Conservation (phyloP, 2,888 invertebrate genomes). For the Eupithecia centaureata region DNA sequence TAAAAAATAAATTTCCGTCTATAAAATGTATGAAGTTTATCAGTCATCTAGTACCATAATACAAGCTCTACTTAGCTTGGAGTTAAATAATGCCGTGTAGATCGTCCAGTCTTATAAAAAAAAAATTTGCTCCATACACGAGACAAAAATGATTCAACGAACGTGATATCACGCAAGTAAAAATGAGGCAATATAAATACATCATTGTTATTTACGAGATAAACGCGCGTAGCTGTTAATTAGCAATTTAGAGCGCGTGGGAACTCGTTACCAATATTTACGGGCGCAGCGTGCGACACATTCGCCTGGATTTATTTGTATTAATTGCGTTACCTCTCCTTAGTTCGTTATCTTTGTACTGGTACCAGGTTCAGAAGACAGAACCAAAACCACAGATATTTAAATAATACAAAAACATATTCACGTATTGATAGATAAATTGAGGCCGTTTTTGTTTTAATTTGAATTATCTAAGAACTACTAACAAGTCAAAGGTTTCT, state of each 20-base stretch:
- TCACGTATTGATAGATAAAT: no score
- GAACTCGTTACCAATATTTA: constrained; percentile 13
- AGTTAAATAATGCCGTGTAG: no score
- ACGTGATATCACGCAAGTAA: neutral
- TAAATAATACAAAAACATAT: no score
- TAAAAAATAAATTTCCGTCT: no score
- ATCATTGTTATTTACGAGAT: neutral
- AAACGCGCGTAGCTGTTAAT: constrained; percentile 3
- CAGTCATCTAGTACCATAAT: no score
- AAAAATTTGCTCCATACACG: no score
- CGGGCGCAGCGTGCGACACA: neutral
- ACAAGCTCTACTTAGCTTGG: no score
- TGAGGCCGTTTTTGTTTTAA: no score
- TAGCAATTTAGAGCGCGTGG: constrained; percentile 12
- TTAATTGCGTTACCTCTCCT: neutral
- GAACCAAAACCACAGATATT: neutral
- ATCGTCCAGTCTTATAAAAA: no score
- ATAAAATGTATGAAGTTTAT: no score
- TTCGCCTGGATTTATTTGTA: neutral
- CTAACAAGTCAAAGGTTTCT: no score
- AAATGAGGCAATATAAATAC: neutral
- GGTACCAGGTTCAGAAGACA: neutral
- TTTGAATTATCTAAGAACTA: no score
- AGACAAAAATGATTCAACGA: neutral
- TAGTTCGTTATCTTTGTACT: neutral